Conservation (phyloP, 2,888 invertebrate genomes). For the Acleris holmiana region DNA sequence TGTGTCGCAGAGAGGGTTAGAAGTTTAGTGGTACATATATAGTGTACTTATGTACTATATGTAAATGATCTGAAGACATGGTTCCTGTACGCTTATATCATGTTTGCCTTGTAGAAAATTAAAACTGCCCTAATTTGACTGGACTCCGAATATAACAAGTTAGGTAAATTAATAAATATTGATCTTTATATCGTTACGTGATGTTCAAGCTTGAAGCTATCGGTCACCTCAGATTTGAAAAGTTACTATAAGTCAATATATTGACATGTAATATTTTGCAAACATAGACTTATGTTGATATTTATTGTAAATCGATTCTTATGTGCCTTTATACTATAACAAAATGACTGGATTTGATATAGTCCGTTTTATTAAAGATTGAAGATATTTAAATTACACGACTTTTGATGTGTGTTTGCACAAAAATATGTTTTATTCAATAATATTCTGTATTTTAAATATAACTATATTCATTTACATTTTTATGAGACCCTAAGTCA, state of each 20-base stretch:
- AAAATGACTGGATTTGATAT: conserved; percentile 78
- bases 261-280: conserved; percentile 61
- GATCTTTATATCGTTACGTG: conserved; percentile 12
- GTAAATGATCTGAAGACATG: conserved; percentile 7
- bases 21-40: conserved; percentile 44
- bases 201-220: conserved; percentile 28
- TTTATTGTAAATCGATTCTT: conserved; percentile 78
- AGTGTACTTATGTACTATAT: conserved; percentile 28
- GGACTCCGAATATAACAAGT: conserved; percentile 2
- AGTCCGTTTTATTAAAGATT: conserved; percentile 63
- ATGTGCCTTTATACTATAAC: conserved; percentile 77
- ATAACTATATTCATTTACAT: conserved; percentile 65
- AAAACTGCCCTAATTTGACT: too few species aligned
- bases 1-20: conserved; percentile 62
- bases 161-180: conserved; percentile 2
- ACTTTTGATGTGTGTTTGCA: conserved; percentile 74
- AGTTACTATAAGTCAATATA: conserved; percentile 38
- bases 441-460: conserved; percentile 64
- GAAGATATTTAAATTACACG: conserved; percentile 59
- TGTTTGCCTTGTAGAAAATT: too few species aligned
- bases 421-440: conserved; percentile 73
- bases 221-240: conserved; percentile 1
- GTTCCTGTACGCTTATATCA: too few species aligned
- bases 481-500: conserved; percentile 72
- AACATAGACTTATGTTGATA: conserved; percentile 41